phyloP scores from a whole-genome alignment of 2,888 invertebrate species.

The Micropterix aruncella region DNA sequence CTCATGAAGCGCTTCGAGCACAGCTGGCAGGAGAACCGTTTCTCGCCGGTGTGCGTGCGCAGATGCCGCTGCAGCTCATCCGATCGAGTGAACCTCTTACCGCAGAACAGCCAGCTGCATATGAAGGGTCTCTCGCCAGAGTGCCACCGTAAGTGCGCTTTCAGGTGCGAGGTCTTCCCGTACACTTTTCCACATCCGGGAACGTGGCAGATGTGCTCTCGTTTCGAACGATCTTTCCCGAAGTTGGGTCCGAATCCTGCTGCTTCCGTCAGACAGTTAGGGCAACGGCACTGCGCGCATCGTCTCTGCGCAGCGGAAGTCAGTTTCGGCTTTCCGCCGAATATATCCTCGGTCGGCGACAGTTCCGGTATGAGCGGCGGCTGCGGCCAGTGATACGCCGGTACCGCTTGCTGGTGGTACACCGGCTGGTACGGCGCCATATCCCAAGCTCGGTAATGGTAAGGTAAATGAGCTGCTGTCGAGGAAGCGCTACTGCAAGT shows the following conservation, averaged over 20 bases:
- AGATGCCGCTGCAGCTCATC: conserved; percentile 84
- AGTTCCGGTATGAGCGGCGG: conserved; percentile 26
- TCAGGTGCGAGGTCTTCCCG: conserved; percentile 87
- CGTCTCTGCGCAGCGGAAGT: conserved; percentile 47
- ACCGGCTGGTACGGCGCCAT: conserved; percentile 32
- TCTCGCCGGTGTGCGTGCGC: conserved; percentile 82
- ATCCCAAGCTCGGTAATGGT: conserved; percentile 24
- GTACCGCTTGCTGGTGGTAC: conserved; percentile 8
- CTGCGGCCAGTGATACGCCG: conserved; percentile 15
- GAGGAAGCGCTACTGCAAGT: conserved; percentile 7
- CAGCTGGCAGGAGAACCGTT: conserved; percentile 72
- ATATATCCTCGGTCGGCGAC: conserved; percentile 23
- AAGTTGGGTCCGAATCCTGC: conserved; percentile 59
- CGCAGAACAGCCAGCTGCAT: conserved; percentile 81
- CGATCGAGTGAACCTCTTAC: conserved; percentile 81
- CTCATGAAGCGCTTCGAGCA: conserved; percentile 86
- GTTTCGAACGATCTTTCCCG: conserved; percentile 62
- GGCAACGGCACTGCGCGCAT: conserved; percentile 65
- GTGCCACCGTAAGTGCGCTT: conserved; percentile 88
- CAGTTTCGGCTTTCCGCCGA: conserved; percentile 14
- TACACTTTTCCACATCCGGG: conserved; percentile 81
- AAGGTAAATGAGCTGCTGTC: conserved; percentile 25
- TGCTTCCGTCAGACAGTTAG: conserved; percentile 69
- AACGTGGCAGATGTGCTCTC: conserved; percentile 75
- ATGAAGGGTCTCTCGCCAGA: conserved; percentile 85